Percentiles rank a stretch among this genome's conserved stretches.
Conservation (phyloP, 2,113 vertebrate genomes). For the Myiozetetes cayanensis region DNA sequence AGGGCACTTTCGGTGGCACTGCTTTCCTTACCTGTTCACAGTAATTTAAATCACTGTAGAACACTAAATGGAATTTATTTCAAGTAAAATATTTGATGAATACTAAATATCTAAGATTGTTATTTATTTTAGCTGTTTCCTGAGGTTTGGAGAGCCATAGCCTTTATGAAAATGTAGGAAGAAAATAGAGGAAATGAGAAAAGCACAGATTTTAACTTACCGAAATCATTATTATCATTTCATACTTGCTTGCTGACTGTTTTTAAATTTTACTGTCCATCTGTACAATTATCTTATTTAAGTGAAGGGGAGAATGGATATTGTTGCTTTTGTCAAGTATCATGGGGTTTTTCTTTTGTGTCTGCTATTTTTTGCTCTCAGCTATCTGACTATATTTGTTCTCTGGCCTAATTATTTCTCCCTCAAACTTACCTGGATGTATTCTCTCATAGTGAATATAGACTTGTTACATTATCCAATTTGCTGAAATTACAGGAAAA, state of each 20-base stretch:
- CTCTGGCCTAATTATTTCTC: constrained; percentile 46
- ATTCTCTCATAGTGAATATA: background rate
- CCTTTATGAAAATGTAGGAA: background rate
- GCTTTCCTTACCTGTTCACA: background rate
- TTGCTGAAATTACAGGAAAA: constrained; percentile 35
- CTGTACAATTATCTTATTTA: background rate
- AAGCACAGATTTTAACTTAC: background rate
- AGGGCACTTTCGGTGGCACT: background rate
- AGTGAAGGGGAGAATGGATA: background rate
- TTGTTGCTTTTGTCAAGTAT: background rate
- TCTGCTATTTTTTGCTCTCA: background rate
- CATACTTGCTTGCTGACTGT: background rate
- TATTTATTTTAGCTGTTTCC: constrained; percentile 1
- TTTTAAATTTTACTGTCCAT: background rate
- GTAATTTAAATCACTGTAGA: background rate
- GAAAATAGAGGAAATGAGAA: background rate
- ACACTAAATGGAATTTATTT: background rate
- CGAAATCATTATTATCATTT: background rate
- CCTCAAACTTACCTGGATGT: background rate
- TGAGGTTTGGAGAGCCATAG: background rate
- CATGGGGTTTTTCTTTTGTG: background rate
- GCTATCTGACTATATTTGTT: background rate
- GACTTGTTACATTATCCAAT: background rate
- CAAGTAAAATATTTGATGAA: background rate
- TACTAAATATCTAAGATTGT: background rate